Evolutionary conservation across 2,888 invertebrate genomes (phyloP).

Genomic region (Pasiphila rectangulata): DNA sequence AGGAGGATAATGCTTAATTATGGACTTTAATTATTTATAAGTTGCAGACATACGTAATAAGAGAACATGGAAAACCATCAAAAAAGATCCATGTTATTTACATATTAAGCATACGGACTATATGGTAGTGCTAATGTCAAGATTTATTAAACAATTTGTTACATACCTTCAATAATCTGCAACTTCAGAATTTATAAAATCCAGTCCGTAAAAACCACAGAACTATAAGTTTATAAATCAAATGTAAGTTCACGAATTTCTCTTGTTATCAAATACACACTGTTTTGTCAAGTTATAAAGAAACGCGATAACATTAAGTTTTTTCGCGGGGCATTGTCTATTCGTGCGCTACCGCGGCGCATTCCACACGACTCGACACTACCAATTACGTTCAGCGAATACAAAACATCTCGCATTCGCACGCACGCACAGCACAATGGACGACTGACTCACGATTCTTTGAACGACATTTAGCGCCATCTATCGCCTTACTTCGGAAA

Average conservation of each 20-base stretch:
- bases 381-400: constrained; percentile 66
- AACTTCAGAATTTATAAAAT: constrained; percentile 41
- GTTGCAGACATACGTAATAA: too few relatives aligned
- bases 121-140: too few relatives aligned
- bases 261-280: constrained; percentile 61
- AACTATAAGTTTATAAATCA: constrained; percentile 51
- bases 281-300: constrained; percentile 61
- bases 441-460: background rate
- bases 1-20: too few relatives aligned
- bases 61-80: too few relatives aligned
- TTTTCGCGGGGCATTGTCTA: constrained; percentile 63
- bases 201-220: constrained; percentile 53
- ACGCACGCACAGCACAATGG: background rate
- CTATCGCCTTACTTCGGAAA: constrained; percentile 36
- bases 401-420: constrained; percentile 52
- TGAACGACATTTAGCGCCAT: constrained; percentile 33
- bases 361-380: constrained; percentile 60
- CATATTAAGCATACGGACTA: too few relatives aligned
- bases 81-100: too few relatives aligned
- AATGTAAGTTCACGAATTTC: constrained; percentile 60
- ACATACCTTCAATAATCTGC: constrained; percentile 51
- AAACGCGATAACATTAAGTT: constrained; percentile 63
- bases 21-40: too few relatives aligned
- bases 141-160: constrained; percentile 35
- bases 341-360: constrained; percentile 57